A percentile compares a stretch with the other conserved stretches of the same genome.
Conservation (phyloP, 2,113 vertebrate genomes). For the Phainopepla nitens region DNA sequence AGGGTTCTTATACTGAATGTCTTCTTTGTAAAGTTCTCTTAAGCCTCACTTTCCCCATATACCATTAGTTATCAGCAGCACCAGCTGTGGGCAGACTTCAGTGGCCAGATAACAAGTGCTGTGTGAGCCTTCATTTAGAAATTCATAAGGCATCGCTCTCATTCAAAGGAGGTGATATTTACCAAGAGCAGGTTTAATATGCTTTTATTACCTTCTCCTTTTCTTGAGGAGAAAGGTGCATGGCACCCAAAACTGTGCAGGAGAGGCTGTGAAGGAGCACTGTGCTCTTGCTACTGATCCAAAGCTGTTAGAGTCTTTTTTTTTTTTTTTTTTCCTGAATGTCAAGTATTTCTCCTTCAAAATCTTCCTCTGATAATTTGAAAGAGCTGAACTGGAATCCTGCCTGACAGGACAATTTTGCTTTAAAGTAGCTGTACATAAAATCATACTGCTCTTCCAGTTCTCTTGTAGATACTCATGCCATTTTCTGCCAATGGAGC, state of each 20-base stretch:
- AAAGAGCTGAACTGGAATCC: neutral
- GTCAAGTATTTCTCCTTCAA: neutral
- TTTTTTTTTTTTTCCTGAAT: neutral
- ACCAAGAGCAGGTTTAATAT: neutral
- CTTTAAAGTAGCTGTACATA: neutral
- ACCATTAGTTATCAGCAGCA: neutral
- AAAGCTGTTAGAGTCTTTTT: neutral
- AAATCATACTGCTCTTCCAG: neutral
- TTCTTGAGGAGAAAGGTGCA: neutral
- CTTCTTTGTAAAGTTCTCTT: neutral
- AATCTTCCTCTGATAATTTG: neutral
- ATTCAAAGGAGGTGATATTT: neutral
- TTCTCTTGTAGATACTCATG: neutral
- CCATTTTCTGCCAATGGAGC: neutral
- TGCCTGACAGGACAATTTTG: neutral
- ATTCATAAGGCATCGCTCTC: neutral
- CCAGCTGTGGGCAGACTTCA: neutral
- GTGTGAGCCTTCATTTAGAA: neutral
- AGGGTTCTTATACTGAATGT: rapidly evolving
- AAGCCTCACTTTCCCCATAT: neutral
- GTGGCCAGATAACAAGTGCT: neutral
- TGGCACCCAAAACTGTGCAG: neutral
- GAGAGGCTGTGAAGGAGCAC: neutral
- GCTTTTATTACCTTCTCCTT: neutral
- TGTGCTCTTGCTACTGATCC: neutral